Evolutionary conservation across 2,113 vertebrate genomes (phyloP), one percentile per base, ranked within the genome.

Genomic region (Nothoprocta pentlandii): DNA sequence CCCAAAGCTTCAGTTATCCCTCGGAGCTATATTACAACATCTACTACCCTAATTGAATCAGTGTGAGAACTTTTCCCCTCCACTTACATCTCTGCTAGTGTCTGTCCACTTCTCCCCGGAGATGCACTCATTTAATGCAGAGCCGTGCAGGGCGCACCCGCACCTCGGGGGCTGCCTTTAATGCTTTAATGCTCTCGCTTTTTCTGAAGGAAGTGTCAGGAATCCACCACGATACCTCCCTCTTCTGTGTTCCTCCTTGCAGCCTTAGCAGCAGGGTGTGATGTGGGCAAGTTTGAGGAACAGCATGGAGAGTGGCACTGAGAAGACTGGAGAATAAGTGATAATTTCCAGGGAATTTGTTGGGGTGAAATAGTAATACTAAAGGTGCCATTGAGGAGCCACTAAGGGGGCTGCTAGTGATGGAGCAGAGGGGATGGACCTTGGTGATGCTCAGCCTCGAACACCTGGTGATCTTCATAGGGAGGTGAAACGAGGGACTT

Each of bases 21-120:
- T 97, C 79, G 96, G 93, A 97, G 97, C 96, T 93, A 97, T 96
- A 97, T 97, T 96, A 97, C 96, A 94, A 80, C 96, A 97, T 97
- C 79, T 85, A 93, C 80, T 79, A 3, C 80, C 86, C 81, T 97
- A 97, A 97, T 97, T 97, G 97, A 97, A 97, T 95, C 96, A 97
- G 94, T 97, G 96, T 97, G 97, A 97, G 94, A 95, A 94, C 91
- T 95, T 95, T 95, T 62, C 92, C 81, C 79, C 90, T 94, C 69
- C 42, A 9, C 82, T 96, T 87, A 74, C 80, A 93, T 94, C 78
- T 70, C 41, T 53, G 83, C 83, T 89, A 25, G 79, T 92, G 56
- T 91, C 89, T 95, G 94, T 92, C 96, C 80, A 53, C 68, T 87
- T 81, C 28, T 86, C 71, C 59, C 90, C 49, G 32, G 56, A 77